Percentiles rank a stretch among this genome's conserved stretches.
phyloP scores from a whole-genome alignment of 2,113 vertebrate genomes.

The Mormyrus lacerda region DNA sequence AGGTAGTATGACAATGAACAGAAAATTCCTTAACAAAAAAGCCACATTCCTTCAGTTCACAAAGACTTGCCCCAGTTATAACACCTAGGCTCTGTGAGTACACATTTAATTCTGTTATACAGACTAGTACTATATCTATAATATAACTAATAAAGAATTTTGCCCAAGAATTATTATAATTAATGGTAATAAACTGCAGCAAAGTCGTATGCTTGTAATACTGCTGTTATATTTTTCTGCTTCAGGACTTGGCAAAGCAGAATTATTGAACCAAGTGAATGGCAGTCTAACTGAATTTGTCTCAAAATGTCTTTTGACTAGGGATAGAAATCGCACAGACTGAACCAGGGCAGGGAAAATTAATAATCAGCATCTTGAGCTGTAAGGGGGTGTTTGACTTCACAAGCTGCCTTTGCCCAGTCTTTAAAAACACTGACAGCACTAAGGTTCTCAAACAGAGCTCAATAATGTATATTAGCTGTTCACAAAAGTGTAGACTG shows the following conservation, averaged over 20 bases:
- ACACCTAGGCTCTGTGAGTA: background rate
- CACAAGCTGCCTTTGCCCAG: background rate
- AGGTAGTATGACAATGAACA: background rate
- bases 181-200: background rate
- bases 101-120: background rate
- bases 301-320: background rate
- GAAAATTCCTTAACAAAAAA: background rate
- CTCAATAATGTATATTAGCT: background rate
- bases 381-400: background rate
- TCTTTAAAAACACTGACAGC: background rate
- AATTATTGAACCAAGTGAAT: background rate
- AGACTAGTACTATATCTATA: background rate
- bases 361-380: background rate
- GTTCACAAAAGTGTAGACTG: constrained; percentile 40
- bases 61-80: background rate
- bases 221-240: background rate
- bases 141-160: background rate
- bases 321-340: background rate
- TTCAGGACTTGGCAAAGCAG: background rate
- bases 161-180: background rate
- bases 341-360: background rate
- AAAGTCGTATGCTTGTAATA: background rate
- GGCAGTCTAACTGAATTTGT: background rate
- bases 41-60: background rate
- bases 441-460: background rate